Evolutionary conservation across 2,888 invertebrate genomes (phyloP), one percentile per base, ranked within the genome.

Genomic region (Himalopsyche japonica): DNA sequence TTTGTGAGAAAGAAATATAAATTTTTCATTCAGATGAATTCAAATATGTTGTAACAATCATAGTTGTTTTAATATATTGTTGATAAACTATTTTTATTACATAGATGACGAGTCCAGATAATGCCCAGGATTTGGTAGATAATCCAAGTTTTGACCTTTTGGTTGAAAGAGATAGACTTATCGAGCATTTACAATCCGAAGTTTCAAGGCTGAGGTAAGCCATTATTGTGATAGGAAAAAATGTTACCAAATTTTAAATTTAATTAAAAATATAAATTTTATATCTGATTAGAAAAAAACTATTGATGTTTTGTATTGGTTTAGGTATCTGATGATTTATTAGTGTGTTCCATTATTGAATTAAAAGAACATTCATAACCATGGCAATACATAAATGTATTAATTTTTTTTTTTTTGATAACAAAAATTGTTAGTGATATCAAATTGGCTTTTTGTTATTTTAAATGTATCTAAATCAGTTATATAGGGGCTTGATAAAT

Each of bases 171-270:
- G 97, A 97, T 89, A 93, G 94, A 85, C 91, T 97, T 76, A 97
- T 97, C 87, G 95, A 95, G 86, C 96, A 97, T 88, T 92, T 98
- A 87, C 95, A 96, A 89, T 94, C 94, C 87, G 97, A 97, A 90
- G 92, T 96, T 85, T 94, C 94, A 86, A 92, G 95, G 87, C 94
- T 96, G 89, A 93, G 95, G 92, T 94, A 43, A 80, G 76, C 70
- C 24, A 70, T 20, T 12, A 43, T 43, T 37, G 10, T 37, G 6
- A 8, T 37, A 37, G 37, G 10, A 37, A 37, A 37, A 37, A 37
- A 37, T 37, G 6, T 34, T 5, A 34, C 34, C 34, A 34, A 34
- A 6, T 34, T 34, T 5, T 6, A 34, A 34, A 34, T n/a, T n/a
- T n/a, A n/a, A n/a, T n/a, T n/a, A n/a, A 34, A 34, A 34, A 37